These are phyloP conservation scores for Motacilla tschutschensis DNA, from an alignment of 2,113 vertebrate species.

Conservation along the genomic window DNA sequence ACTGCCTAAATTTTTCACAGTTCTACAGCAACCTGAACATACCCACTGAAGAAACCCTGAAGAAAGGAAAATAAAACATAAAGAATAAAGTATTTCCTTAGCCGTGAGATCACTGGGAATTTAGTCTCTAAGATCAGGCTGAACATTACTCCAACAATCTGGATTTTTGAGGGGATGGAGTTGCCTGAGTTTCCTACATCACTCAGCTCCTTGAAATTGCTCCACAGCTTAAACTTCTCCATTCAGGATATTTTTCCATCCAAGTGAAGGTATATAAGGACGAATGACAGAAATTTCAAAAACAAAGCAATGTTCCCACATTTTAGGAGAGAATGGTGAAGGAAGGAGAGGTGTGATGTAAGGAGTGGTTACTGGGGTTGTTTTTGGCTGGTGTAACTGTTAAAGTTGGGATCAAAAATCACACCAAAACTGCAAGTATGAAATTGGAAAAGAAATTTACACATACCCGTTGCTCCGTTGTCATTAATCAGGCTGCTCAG, in stretches of 20 bases:
- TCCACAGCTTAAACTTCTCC: neutral
- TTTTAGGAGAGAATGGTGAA: neutral
- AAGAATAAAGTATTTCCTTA: neutral
- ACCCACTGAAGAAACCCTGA: neutral
- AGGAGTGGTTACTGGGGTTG: neutral
- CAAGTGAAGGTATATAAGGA: neutral
- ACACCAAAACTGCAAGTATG: neutral
- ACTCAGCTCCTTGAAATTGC: neutral
- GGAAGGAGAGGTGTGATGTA: neutral
- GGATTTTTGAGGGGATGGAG: neutral
- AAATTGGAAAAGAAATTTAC: neutral
- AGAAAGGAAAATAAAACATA: neutral
- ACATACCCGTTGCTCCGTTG: constrained; percentile 81
- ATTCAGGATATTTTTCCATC: neutral
- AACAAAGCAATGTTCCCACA: neutral
- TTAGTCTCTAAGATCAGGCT: neutral
- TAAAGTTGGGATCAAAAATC: neutral
- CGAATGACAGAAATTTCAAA: neutral
- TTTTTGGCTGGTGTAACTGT: neutral
- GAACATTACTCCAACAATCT: neutral
- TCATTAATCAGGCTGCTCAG: constrained; percentile 87
- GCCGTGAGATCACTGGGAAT: neutral
- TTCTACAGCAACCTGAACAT: neutral
- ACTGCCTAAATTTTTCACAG: neutral
- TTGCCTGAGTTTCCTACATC: neutral